A percentile compares a stretch with the other conserved stretches of the same genome.
These are phyloP conservation scores for Branchellion lobata DNA, from an alignment of 2,888 invertebrate genomes.

Conservation along the genomic window DNA sequence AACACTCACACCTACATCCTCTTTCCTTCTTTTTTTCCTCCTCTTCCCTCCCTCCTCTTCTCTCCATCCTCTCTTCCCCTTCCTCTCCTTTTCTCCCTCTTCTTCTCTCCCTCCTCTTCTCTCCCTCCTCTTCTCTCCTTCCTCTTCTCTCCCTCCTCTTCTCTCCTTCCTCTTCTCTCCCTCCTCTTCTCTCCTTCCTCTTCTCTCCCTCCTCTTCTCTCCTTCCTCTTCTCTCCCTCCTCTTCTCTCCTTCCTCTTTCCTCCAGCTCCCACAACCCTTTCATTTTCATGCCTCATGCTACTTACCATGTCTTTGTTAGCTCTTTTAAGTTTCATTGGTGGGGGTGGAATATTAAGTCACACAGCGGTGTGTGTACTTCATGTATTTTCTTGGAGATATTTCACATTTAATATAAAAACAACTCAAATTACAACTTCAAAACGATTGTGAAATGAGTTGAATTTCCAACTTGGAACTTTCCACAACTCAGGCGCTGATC, in stretches of 20 bases:
- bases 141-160: background rate
- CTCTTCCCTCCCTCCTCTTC: background rate
- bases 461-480: too few species aligned
- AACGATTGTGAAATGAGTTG: too few species aligned
- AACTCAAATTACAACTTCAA: too few species aligned
- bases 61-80: background rate
- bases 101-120: background rate
- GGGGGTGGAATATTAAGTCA: too few species aligned
- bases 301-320: too few species aligned
- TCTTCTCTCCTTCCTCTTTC: conserved; percentile 18
- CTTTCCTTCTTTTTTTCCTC: background rate
- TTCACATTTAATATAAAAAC: too few species aligned
- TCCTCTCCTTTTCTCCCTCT: background rate
- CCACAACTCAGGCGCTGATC: too few species aligned
- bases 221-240: background rate
- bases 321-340: too few species aligned
- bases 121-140: background rate
- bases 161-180: background rate
- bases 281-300: too few species aligned
- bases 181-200: background rate
- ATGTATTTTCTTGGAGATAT: too few species aligned
- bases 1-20: background rate
- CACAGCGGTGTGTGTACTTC: too few species aligned
- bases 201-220: background rate
- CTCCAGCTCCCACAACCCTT: conserved; percentile 8